Evolutionary conservation across 1,140 invertebrate genomes (phyloP).

Genomic region (Teleogryllus occipitalis): DNA sequence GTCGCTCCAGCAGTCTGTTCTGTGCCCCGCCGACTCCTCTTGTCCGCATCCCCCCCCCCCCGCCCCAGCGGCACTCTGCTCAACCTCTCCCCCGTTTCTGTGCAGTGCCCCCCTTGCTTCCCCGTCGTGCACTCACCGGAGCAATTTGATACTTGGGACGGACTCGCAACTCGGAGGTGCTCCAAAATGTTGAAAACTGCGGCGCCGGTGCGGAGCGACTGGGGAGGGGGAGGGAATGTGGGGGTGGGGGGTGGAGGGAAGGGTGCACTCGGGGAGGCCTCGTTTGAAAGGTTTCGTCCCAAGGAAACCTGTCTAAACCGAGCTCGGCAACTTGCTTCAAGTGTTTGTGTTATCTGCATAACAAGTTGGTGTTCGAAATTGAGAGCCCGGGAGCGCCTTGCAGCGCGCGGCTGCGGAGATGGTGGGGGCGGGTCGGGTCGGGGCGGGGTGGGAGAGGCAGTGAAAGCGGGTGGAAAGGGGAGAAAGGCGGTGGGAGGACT

Average conservation of each 20-base stretch:
- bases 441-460: background rate
- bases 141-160: background rate
- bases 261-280: background rate
- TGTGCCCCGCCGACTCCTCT: too few species aligned
- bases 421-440: too few species aligned
- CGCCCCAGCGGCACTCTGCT: background rate
- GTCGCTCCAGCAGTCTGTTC: background rate
- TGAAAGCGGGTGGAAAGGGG: background rate
- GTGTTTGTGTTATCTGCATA: constrained; percentile 4
- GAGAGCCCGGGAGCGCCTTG: background rate
- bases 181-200: constrained; percentile 4
- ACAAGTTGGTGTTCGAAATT: background rate
- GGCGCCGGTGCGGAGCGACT: background rate
- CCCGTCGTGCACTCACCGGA: background rate
- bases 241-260: too few species aligned
- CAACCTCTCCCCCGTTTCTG: background rate
- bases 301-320: background rate
- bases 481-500: too few species aligned
- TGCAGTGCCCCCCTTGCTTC: background rate
- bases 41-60: background rate
- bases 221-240: background rate
- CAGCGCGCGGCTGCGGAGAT: too few species aligned
- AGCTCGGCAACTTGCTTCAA: background rate
- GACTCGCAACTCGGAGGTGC: background rate
- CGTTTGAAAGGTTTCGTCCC: constrained; percentile 3